These are phyloP conservation scores for Chloroceryle amazona DNA, from an alignment of 2,797 vertebrate genomes.

Conservation along the genomic window DNA sequence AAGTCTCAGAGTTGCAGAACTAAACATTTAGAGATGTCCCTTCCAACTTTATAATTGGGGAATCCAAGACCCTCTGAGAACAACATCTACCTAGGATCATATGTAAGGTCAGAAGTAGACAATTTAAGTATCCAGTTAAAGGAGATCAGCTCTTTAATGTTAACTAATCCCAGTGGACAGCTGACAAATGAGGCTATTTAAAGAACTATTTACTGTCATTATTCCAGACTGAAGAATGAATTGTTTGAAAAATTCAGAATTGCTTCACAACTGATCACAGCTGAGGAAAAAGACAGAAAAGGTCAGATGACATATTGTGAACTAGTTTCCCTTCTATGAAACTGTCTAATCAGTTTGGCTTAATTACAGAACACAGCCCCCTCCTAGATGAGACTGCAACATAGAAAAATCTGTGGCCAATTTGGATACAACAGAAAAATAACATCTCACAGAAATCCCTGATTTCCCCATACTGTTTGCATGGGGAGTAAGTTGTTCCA, in stretches of 20 bases:
- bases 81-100: slow-evolving; percentile 18
- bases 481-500: slow-evolving; percentile 65
- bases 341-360: slow-evolving; percentile 18
- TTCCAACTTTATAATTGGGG: not conserved
- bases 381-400: not conserved
- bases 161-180: slow-evolving; percentile 45
- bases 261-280: slow-evolving; percentile 33
- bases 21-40: not conserved
- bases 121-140: slow-evolving; percentile 27
- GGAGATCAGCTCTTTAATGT: slow-evolving; percentile 29
- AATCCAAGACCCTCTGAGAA: not conserved
- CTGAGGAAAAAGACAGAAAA: slow-evolving; percentile 30
- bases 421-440: slow-evolving; percentile 21
- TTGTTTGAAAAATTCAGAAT: slow-evolving; percentile 50
- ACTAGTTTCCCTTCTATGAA: slow-evolving; percentile 12
- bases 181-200: slow-evolving; percentile 60
- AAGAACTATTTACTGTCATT: slow-evolving; percentile 60
- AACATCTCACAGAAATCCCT: slow-evolving; percentile 45
- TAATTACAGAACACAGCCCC: not conserved
- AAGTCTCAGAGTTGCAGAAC: not conserved
- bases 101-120: slow-evolving; percentile 15
- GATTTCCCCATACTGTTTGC: slow-evolving; percentile 61
- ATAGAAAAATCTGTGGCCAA: slow-evolving; percentile 52
- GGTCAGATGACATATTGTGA: slow-evolving; percentile 27
- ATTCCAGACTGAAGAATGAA: slow-evolving; percentile 54